A percentile compares a stretch with the other conserved stretches of the same genome.
Evolutionary conservation across 2,888 invertebrate genomes (phyloP).

Genomic region (Drosophila sordidula): DNA sequence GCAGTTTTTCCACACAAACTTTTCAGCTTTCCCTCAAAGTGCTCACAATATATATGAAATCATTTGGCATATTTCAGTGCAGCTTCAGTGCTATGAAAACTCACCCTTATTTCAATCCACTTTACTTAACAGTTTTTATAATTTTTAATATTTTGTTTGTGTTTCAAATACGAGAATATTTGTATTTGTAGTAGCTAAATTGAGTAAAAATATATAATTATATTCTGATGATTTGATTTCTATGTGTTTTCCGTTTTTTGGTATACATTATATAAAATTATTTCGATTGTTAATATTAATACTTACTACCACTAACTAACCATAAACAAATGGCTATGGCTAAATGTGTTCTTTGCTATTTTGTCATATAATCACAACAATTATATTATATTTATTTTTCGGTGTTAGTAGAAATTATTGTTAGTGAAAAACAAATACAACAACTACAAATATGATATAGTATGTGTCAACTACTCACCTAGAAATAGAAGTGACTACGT

Average conservation of each 20-base stretch:
- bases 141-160: constrained; percentile 30
- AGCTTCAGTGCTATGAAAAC: constrained; percentile 59
- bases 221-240: constrained; percentile 32
- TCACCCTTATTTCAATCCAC: constrained; percentile 50
- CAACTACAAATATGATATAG: constrained; percentile 39
- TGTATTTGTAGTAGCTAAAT: constrained; percentile 63
- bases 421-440: constrained; percentile 47
- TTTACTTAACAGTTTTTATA: constrained; percentile 23
- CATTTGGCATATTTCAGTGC: constrained; percentile 58
- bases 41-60: constrained; percentile 54
- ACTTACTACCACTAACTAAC: constrained; percentile 50
- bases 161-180: constrained; percentile 41
- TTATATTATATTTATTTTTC: constrained; percentile 69
- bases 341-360: constrained; percentile 79
- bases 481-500: constrained; percentile 39
- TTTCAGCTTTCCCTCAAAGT: constrained; percentile 70
- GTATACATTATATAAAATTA: constrained; percentile 17
- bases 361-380: constrained; percentile 73
- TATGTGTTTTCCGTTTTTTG: constrained; percentile 45
- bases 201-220: constrained; percentile 37
- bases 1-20: constrained; percentile 62
- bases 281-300: constrained; percentile 47
- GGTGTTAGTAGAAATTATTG: constrained; percentile 79
- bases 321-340: constrained; percentile 54
- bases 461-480: constrained; percentile 38